Evolutionary conservation across 2,888 invertebrate genomes (phyloP).

Genomic region (Limnephilus lunatus): DNA sequence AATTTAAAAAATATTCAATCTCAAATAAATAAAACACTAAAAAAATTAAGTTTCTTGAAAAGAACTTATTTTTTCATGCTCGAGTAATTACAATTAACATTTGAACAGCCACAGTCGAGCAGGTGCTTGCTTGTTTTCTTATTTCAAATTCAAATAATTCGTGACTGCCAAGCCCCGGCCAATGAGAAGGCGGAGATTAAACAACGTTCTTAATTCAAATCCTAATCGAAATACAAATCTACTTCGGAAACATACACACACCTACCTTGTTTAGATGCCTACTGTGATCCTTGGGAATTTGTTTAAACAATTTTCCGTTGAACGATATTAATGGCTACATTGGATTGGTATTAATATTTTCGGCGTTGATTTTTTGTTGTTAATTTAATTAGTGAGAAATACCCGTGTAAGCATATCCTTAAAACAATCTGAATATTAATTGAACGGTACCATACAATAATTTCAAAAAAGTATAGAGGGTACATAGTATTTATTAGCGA

Average conservation of each 20-base stretch:
- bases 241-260: neutral
- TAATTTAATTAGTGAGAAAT: too few species aligned
- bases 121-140: neutral
- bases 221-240: conserved; percentile 40
- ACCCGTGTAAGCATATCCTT: too few species aligned
- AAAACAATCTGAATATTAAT: too few species aligned
- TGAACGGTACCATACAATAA: too few species aligned
- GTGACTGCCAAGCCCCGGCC: conserved; percentile 30
- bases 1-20: too few species aligned
- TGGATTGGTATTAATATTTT: too few species aligned
- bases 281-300: conserved; percentile 11
- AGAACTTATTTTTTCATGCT: neutral
- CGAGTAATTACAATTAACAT: neutral
- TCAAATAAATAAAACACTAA: too few species aligned
- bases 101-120: neutral
- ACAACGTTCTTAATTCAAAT: conserved; percentile 33
- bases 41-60: neutral
- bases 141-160: conserved; percentile 12
- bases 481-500: too few species aligned
- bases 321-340: too few species aligned
- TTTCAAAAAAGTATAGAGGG: too few species aligned
- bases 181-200: conserved; percentile 17
- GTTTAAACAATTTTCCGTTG: neutral
- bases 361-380: too few species aligned
- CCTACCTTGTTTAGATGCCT: neutral